phyloP scores from a whole-genome alignment of 1,140 invertebrate genomes.

The Drosophila melanica region DNA sequence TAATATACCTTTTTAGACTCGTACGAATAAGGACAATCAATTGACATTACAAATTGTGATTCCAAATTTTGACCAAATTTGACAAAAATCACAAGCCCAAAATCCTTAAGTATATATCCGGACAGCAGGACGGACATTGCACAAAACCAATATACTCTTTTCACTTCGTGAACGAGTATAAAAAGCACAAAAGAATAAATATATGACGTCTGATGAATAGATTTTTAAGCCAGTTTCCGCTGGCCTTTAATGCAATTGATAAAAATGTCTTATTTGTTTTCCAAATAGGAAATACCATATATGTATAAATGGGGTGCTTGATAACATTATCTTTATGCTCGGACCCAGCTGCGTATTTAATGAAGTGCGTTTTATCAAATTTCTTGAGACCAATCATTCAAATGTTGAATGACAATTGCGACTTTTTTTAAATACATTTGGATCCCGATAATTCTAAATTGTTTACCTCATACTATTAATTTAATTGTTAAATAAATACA shows the following conservation, averaged over 20 bases:
- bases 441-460: too few species aligned
- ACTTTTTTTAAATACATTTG: neutral
- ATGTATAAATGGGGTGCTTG: conserved; percentile 4
- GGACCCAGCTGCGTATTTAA: neutral
- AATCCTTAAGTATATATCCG: too few species aligned
- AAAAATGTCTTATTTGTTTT: neutral
- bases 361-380: conserved; percentile 4
- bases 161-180: too few species aligned
- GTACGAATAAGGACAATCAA: too few species aligned
- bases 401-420: neutral
- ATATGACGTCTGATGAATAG: conserved; percentile 24
- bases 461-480: too few species aligned
- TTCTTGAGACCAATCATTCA: neutral
- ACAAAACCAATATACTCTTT: too few species aligned
- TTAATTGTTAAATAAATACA: too few species aligned
- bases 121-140: too few species aligned
- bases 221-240: conserved; percentile 9
- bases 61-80: too few species aligned
- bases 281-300: neutral
- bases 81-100: too few species aligned
- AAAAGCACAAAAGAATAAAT: neutral
- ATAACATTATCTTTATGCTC: neutral
- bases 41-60: too few species aligned
- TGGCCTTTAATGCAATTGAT: neutral
- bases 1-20: too few species aligned